Conservation (phyloP, 2,113 vertebrate species). For the Ahaetulla prasina region DNA sequence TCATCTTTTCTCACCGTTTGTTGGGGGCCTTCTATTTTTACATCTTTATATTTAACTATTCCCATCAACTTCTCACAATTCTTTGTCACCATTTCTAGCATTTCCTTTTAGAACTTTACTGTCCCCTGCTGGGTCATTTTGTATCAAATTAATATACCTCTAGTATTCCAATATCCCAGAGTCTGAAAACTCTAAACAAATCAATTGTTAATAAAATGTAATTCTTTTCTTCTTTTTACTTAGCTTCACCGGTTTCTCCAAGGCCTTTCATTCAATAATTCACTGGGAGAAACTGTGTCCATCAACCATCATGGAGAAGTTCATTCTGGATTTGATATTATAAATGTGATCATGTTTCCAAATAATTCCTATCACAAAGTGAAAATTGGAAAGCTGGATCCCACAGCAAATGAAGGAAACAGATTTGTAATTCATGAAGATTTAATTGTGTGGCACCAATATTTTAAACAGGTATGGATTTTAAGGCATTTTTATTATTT, state of each 20-base stretch:
- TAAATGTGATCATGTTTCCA: background rate
- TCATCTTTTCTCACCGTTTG: no score
- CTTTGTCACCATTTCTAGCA: no score
- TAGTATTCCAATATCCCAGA: no score
- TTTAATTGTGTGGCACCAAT: background rate
- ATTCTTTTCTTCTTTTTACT: background rate
- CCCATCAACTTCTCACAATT: no score
- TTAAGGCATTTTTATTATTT: background rate
- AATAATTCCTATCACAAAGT: background rate
- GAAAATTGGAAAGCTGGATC: background rate
- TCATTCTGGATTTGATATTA: background rate
- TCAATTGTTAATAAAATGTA: no score
- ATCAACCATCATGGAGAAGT: background rate
- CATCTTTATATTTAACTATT: no score
- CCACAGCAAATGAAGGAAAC: no score
- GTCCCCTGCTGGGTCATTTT: no score
- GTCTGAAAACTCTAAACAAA: no score
- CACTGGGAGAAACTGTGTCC: background rate
- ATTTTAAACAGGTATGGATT: background rate
- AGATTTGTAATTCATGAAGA: background rate
- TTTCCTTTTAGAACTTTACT: no score
- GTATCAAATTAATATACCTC: no score
- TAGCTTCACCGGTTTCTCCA: background rate
- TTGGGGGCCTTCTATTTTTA: no score
- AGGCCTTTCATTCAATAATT: background rate